Base-by-base conservation (phyloP, 2,888 invertebrate genomes). In the Cheilosia soror region DNA sequence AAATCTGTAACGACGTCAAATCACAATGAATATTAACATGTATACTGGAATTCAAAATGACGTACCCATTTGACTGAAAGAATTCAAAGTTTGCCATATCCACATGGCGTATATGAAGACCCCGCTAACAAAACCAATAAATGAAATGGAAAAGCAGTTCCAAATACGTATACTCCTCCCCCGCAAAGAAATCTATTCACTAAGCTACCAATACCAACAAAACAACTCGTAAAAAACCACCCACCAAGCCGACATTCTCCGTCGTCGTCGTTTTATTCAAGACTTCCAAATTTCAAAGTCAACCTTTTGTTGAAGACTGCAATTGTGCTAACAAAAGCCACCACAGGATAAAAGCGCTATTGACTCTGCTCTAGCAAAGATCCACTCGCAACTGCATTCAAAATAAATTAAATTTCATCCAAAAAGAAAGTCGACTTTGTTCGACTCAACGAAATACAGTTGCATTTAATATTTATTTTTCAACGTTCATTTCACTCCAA, bases 391-490 rank as follows among this genome's bases (percentile, higher is more conserved):
- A 65, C 53, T 80, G 33, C 63, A 75, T 75, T 75, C 58, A 66
- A 73, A 71, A 80, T 75, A 71, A 65, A 51, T 63, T 33, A 42
- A 80, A 75, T 65, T 80, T 13, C 63, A 25, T 27, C 58, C 7
- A 11, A 33, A 44, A 51, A 1, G 3, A 76, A 65, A 55, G 37
- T 37, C 37, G 20, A n/a, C n/a, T n/a, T n/a, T n/a, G n/a, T n/a
- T n/a, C n/a, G n/a, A 47, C 55, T 37, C 47, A 4, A 37, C 42
- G 27, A 27, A 40, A 66, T n/a, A n/a, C 29, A 51, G 9, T 68
- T 62, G 51, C 80, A 80, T 84, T 76, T 65, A 76, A 58, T 75
- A 84, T 84, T 66, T 49, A 60, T 57, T 66, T 31, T 40, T 9
- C 51, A 58, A 68, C 65, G 53, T 63, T 47, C 53, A 84, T 42